Evolutionary conservation across 1,140 invertebrate species (phyloP), one percentile per base, ranked within the genome.

Genomic region (Drosophila bifasciata): DNA sequence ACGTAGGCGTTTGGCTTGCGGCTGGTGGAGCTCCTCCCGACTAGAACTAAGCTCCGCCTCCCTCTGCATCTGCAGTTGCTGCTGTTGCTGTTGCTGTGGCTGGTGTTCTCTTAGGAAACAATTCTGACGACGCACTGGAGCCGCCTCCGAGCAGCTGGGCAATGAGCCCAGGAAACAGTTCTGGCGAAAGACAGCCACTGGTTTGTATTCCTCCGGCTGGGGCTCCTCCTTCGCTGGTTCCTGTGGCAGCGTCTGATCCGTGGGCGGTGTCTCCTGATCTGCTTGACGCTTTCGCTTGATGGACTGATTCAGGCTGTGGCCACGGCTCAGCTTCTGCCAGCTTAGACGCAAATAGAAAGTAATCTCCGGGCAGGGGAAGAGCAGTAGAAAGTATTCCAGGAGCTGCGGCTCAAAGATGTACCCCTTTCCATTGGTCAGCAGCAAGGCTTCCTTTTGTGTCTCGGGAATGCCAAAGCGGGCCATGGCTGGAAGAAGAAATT

Each of bases 111-210:
- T 59, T 4, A 76, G 9, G 13, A 76, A 66, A 32, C 62, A 25
- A 16, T 60, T 60, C n/a, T 88, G 77, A 19, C 63, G 80, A 40
- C 52, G 80, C 25, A 76, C 59, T 0, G 55, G 16, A 17, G 46
- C 45, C 9, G 32, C 69, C 23, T 48, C 19, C 16, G 13, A n/a
- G 36, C 21, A n/a, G 36, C 21, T 49, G 15, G 89, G 89, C 15
- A 86, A 21, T 6, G 43, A 60, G 23, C 89, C 89, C 0, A 91
- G 45, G 19, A 91, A 91, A 43, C 89, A 90, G 40, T 91, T 90
- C 45, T 90, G 89, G 5, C 89, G 75, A 59, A 64, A 67, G 9
- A 91, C 89, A 3, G 89, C 73, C 23, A 80, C 84, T 2, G 79
- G 83, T 21, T 52, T 56, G 49, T 90, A 79, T 4, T 88, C 74